A percentile compares a stretch with the other conserved stretches of the same genome.
Evolutionary conservation across 2,113 vertebrate genomes (phyloP).

Genomic region (Catharus bicknelli): DNA sequence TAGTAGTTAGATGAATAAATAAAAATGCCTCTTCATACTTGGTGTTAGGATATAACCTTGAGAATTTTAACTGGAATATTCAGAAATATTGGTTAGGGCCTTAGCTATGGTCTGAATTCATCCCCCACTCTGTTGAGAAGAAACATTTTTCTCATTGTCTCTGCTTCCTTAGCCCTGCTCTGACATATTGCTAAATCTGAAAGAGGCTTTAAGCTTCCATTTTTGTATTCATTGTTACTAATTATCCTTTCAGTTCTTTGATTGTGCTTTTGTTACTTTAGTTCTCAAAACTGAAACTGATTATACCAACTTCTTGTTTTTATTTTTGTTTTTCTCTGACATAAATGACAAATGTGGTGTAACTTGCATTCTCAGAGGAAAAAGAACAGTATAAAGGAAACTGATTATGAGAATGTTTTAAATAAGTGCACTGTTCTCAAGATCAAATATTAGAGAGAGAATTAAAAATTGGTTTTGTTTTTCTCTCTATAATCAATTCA

Average conservation of each 20-base stretch:
- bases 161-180: background rate
- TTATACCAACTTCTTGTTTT: background rate
- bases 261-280: background rate
- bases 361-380: background rate
- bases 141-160: background rate
- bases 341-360: background rate
- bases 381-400: background rate
- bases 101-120: background rate
- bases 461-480: constrained; percentile 14
- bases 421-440: background rate
- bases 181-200: background rate
- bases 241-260: background rate
- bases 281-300: background rate
- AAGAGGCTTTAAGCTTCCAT: background rate
- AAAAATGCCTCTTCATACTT: background rate
- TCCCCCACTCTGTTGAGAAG: background rate
- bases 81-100: background rate
- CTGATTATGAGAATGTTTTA: background rate
- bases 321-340: constrained; percentile 6
- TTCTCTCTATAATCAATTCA: constrained; percentile 38
- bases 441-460: background rate
- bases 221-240: background rate
- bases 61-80: background rate
- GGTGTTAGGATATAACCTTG: background rate
- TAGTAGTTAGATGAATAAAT: background rate